Percentiles rank a stretch among this genome's conserved stretches.
These are phyloP conservation scores for Sebastes jordani DNA, from an alignment of 2,797 vertebrate species.

Conservation along the genomic window DNA sequence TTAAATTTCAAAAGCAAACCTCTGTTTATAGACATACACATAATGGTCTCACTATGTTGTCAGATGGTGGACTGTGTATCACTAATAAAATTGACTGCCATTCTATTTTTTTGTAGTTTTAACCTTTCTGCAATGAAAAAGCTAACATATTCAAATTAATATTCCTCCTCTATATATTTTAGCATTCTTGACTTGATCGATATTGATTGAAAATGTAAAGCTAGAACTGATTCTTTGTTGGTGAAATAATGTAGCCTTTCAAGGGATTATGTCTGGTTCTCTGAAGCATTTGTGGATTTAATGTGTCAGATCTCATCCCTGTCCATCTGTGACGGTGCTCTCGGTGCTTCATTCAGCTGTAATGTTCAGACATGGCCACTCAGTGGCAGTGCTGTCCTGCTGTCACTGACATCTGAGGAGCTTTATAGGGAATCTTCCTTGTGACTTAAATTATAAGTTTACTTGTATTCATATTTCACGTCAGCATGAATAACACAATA, in stretches of 20 bases:
- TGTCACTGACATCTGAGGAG: neutral
- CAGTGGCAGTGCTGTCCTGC: conserved; percentile 9
- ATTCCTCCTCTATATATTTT: no score
- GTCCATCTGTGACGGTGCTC: neutral
- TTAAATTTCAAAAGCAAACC: no score
- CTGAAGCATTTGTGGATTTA: neutral
- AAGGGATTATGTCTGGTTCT: neutral
- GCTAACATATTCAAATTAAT: no score
- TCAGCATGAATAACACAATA: neutral
- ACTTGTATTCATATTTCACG: neutral
- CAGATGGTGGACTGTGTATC: neutral
- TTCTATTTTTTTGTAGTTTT: no score
- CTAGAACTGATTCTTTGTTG: neutral
- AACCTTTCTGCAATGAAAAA: no score
- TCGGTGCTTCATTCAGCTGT: neutral
- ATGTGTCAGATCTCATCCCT: neutral
- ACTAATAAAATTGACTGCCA: neutral
- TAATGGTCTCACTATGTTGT: no score
- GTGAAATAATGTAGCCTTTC: neutral
- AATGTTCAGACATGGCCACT: conserved; percentile 25
- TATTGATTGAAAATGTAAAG: neutral
- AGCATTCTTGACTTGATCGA: no score
- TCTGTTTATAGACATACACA: no score
- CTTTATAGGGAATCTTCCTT: neutral
- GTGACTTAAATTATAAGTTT: neutral